phyloP scores from a whole-genome alignment of 2,113 vertebrate species.

The Abramis brama region DNA sequence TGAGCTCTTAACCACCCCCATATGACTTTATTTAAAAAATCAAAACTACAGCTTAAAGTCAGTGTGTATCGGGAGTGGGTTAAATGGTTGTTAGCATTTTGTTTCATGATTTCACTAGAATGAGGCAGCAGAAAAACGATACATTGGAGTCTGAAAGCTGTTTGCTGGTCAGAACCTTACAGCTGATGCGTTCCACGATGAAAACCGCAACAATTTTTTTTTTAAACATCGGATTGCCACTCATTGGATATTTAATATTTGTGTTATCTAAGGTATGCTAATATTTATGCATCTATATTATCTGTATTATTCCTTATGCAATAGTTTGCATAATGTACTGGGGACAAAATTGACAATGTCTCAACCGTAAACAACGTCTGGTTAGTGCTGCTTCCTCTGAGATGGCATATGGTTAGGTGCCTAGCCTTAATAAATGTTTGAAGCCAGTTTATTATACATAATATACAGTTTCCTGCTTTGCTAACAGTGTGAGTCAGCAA shows the following conservation, averaged over 20 bases:
- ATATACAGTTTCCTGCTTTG: slow-evolving; percentile 15
- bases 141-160: neutral
- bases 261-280: neutral
- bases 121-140: neutral
- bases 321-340: neutral
- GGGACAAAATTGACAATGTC: neutral
- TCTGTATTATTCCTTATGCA: neutral
- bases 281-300: neutral
- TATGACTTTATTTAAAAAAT: neutral
- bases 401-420: neutral
- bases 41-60: neutral
- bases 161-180: neutral
- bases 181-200: neutral
- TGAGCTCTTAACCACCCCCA: neutral
- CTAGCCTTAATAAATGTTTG: slow-evolving; percentile 20
- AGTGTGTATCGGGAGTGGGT: neutral
- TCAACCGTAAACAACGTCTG: neutral
- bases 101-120: neutral
- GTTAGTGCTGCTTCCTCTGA: neutral
- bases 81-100: neutral
- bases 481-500: slow-evolving; percentile 28
- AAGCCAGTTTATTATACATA: slow-evolving; percentile 30
- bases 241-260: neutral
- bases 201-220: neutral
- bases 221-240: neutral